Percentiles rank a stretch among this genome's conserved stretches.
These are phyloP conservation scores for Oceanodroma tethys DNA, from an alignment of 2,113 vertebrate genomes.

Conservation along the genomic window DNA sequence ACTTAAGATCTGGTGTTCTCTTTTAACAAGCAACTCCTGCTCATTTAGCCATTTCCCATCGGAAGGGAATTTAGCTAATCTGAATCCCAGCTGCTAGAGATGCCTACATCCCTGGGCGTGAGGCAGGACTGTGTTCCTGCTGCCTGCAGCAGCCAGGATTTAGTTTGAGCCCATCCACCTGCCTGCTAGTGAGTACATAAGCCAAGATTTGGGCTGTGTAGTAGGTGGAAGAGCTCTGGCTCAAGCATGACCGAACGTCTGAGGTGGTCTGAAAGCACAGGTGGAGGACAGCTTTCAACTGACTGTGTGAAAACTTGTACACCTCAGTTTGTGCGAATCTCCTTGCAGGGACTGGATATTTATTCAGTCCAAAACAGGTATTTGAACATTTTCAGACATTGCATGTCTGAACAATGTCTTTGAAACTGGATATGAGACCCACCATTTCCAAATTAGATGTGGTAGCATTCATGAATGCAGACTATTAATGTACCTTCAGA, in stretches of 20 bases:
- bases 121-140: background rate
- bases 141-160: background rate
- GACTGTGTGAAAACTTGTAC: background rate
- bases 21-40: background rate
- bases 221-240: background rate
- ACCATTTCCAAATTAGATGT: background rate
- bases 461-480: background rate
- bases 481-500: background rate
- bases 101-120: rapidly evolving
- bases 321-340: background rate
- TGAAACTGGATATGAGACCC: background rate
- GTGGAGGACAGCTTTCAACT: background rate
- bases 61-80: background rate
- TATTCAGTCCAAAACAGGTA: background rate
- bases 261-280: background rate
- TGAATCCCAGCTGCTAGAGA: background rate
- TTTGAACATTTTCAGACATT: background rate
- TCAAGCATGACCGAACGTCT: background rate
- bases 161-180: background rate
- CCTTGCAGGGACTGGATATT: too few species aligned
- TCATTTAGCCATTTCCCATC: background rate
- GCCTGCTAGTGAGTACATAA: background rate
- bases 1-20: background rate
- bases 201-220: too few species aligned
- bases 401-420: rapidly evolving